Evolutionary conservation across 2,797 vertebrate genomes (phyloP).

Genomic region (Yasuhikotakia modesta): DNA sequence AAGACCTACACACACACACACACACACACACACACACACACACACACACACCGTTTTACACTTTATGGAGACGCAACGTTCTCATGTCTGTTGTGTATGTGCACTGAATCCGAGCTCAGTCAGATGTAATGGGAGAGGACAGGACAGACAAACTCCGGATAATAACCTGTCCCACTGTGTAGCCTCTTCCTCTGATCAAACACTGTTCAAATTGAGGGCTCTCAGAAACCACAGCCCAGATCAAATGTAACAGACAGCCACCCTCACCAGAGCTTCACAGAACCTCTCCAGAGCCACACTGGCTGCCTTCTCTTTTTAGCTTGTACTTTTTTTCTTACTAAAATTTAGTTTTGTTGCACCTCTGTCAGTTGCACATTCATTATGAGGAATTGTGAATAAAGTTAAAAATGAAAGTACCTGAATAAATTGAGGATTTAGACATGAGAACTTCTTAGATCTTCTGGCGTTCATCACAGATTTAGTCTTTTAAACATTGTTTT

Average conservation of each 20-base stretch:
- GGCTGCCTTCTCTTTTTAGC: constrained; percentile 6
- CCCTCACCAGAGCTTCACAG: constrained; percentile 29
- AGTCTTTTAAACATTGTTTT: background rate
- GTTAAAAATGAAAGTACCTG: too few species aligned
- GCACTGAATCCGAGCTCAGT: background rate
- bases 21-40: constrained; percentile 12
- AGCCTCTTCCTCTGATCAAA: constrained; percentile 59
- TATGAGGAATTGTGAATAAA: too few species aligned
- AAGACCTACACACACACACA: constrained; percentile 8
- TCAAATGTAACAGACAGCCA: constrained; percentile 45
- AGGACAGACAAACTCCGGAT: constrained; percentile 54
- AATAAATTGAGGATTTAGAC: background rate
- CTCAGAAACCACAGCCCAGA: constrained; percentile 47
- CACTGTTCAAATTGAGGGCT: constrained; percentile 41
- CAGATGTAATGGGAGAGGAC: constrained; percentile 54
- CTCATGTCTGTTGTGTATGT: background rate
- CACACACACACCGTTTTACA: too few species aligned
- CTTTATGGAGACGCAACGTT: background rate
- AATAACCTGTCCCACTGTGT: constrained; percentile 59
- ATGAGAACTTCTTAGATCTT: background rate
- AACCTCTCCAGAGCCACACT: constrained; percentile 17
- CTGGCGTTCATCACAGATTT: background rate
- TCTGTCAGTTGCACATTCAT: too few species aligned
- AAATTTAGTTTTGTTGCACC: background rate
- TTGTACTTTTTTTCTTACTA: constrained; percentile 3